phyloP scores from a whole-genome alignment of 2,113 vertebrate species.

The Ammodytes dubius region DNA sequence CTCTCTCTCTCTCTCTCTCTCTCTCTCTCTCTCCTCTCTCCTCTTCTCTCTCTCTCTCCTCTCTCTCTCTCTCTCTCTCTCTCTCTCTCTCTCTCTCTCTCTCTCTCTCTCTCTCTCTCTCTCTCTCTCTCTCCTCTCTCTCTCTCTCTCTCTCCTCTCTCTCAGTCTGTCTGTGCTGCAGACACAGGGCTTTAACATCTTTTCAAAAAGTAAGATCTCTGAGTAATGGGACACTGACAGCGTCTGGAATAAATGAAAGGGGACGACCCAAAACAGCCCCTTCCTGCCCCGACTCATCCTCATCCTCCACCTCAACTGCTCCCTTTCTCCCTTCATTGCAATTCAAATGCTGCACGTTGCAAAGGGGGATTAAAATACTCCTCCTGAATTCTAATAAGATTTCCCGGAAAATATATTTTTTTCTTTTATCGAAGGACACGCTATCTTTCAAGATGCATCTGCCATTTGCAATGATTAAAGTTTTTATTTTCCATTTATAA shows the following conservation, averaged over 20 bases:
- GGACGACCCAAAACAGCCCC: constrained; percentile 31
- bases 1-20: background rate
- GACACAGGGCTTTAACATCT: constrained; percentile 67
- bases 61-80: constrained; percentile 15
- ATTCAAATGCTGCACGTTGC: constrained; percentile 45
- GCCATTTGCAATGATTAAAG: constrained; percentile 51
- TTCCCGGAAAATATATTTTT: constrained; percentile 26
- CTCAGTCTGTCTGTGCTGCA: constrained; percentile 57
- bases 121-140: background rate
- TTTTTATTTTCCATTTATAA: constrained; percentile 50
- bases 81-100: background rate
- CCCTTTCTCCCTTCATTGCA: constrained; percentile 31
- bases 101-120: background rate
- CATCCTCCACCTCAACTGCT: constrained; percentile 41
- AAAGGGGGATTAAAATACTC: constrained; percentile 25
- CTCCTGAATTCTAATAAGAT: constrained; percentile 37
- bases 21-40: constrained; percentile 28
- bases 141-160: constrained; percentile 3
- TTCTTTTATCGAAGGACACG: background rate
- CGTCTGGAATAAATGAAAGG: constrained; percentile 65
- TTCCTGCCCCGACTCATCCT: constrained; percentile 26
- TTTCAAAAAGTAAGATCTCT: constrained; percentile 77
- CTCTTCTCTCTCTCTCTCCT: background rate
- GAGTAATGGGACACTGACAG: constrained; percentile 76
- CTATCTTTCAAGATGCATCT: constrained; percentile 22